Base-by-base conservation (phyloP, 1,140 invertebrate genomes). In the Littorina saxatilis region DNA sequence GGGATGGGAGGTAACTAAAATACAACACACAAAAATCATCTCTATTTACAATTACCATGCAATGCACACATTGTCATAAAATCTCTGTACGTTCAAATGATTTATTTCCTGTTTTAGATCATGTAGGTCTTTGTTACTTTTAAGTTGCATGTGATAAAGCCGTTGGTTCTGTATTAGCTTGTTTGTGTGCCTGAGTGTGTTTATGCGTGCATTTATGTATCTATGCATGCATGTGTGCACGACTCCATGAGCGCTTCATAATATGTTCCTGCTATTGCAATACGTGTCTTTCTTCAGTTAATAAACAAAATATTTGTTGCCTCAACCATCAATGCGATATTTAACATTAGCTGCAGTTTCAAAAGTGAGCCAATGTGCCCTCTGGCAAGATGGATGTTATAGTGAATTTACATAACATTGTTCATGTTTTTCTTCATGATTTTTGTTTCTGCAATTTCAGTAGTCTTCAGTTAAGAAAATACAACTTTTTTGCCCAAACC, bases 1-100 rank as follows among this genome's bases (percentile, higher is more conserved):
- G 37, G 78, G 68, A 50, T 80, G 78, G 78, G 78, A 80, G 63
- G 78, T 80, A 72, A 72, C 35, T 75, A 40, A 9, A 76, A 76
- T 73, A 73, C 35, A 11, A 73, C 70, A 13, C 5, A 39, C 40
- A 73, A 39, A 39, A n/a, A n/a, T n/a, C 43, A 47, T 47, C 17
- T 47, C 43, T 47, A 9, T 9, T 9, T 9, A 47, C 7, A 5
- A 9, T n/a, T 9, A 35, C 7, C 20, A 29, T 73, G 70, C 23
- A 35, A 39, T 29, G n/a, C 39, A 73, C 13, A 29, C 13, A 35
- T 7, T 73, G 32, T 35, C 27, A 15, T n/a, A 63, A 32, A 63
- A 32, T 27, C 5, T n/a, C 7, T 11, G 5, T 63, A 7, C 29
- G 23, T 4, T 11, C 7, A 63, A 63, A 63, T n/a, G 29, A 63